A percentile compares a stretch with the other conserved stretches of the same genome.
These are phyloP conservation scores for Drosophila gaucha DNA, from an alignment of 2,888 invertebrate genomes.

Conservation along the genomic window DNA sequence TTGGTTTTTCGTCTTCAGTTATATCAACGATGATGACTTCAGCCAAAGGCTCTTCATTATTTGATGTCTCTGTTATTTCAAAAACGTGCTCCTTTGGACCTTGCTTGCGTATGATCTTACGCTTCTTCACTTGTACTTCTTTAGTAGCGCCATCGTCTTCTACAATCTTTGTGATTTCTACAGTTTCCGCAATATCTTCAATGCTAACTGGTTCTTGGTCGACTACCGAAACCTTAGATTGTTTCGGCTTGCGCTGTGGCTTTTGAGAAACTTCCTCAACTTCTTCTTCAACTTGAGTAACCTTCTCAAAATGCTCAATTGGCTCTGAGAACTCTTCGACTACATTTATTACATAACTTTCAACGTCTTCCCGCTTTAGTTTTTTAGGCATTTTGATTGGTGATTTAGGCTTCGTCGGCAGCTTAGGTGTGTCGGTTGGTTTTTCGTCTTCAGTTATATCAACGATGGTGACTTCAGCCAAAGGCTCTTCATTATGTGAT, in stretches of 20 bases:
- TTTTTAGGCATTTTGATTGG: conserved; percentile 59
- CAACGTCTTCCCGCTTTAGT: conserved; percentile 59
- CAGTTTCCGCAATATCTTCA: conserved; percentile 69
- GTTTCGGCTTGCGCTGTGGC: no score
- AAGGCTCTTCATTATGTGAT: conserved; percentile 82
- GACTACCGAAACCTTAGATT: conserved; percentile 85
- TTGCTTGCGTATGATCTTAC: conserved; percentile 84
- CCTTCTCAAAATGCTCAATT: conserved; percentile 13
- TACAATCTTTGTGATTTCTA: conserved; percentile 68
- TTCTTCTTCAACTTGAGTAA: conserved; percentile 3
- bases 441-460: conserved; percentile 54
- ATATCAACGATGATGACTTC: conserved; percentile 78
- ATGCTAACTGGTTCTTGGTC: conserved; percentile 66
- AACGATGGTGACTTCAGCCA: conserved; percentile 81
- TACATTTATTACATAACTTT: conserved; percentile 67
- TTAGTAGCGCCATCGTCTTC: conserved; percentile 80
- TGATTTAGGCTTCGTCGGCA: conserved; percentile 35
- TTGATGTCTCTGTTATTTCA: conserved; percentile 83
- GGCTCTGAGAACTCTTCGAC: conserved; percentile 58
- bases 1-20: conserved; percentile 46
- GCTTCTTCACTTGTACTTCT: conserved; percentile 84
- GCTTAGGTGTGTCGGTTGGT: conserved; percentile 19
- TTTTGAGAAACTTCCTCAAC: neutral
- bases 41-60: conserved; percentile 82
- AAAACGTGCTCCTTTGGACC: conserved; percentile 84